These are phyloP conservation scores for Ctenopoma multispine DNA, from an alignment of 2,797 vertebrate species.

Conservation along the genomic window DNA sequence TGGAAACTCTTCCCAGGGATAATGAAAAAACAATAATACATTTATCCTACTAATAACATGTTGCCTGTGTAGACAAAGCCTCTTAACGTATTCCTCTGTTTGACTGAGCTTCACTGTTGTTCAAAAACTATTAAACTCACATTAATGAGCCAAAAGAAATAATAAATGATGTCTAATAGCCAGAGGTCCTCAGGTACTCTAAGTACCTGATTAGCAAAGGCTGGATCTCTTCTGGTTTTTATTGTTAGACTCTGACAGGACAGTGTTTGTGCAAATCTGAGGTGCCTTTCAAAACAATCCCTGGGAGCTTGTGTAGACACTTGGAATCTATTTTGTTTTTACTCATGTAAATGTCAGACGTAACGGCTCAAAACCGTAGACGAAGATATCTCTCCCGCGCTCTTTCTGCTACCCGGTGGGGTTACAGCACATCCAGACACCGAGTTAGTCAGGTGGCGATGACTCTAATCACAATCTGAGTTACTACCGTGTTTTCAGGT, in stretches of 20 bases:
- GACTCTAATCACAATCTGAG: conserved; percentile 39
- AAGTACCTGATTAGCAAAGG: conserved; percentile 1
- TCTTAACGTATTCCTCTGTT: background rate
- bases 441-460: conserved; percentile 46
- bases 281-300: conserved; percentile 30
- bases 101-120: background rate
- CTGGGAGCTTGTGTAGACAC: conserved; percentile 3
- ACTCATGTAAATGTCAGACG: conserved; percentile 49
- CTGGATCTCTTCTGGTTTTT: background rate
- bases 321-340: conserved; percentile 33
- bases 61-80: background rate
- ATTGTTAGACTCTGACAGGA: conserved; percentile 5
- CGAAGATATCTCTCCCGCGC: background rate
- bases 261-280: conserved; percentile 3
- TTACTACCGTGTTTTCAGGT: conserved; percentile 41
- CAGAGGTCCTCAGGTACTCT: background rate
- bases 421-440: conserved; percentile 24
- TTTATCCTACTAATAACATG: background rate
- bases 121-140: background rate
- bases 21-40: background rate
- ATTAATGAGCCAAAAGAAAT: background rate
- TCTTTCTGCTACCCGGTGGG: conserved; percentile 4
- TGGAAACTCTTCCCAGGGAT: background rate
- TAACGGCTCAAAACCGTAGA: conserved; percentile 15
- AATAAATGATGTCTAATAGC: background rate